Base-by-base conservation (phyloP, 2,888 invertebrate species). In the Gonocerus acuteangulatus region DNA sequence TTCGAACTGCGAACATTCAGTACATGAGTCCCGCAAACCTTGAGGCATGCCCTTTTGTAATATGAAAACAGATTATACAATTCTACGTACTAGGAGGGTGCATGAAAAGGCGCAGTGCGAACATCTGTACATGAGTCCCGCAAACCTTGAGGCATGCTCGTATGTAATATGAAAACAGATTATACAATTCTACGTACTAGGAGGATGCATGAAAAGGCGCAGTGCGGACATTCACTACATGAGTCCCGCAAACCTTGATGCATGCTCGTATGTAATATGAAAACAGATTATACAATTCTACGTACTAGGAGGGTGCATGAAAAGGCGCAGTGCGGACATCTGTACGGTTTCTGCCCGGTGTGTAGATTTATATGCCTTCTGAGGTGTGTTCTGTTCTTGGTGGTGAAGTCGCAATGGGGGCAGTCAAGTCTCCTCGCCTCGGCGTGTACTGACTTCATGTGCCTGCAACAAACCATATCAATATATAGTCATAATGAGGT, bases 291-390 rank as follows among this genome's bases (percentile, higher is more conserved):
- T n/a, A n/a, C n/a, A n/a, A n/a, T n/a, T n/a, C n/a, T 51, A 70
- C 79, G 80, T 74, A 89, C 88, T 78, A 88, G 78, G 70, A 85
- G 85, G 66, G 86, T 89, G 73, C 88, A 88, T 3, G 82, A 82
- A 69, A 86, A 87, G 22, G 77, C 70, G 72, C 95, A 95, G 72
- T 91, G 84, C 0, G 88, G 88, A 74, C 95, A 95, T 57, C 79
- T 79, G 74, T 87, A 93, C 0, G 94, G 92, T 72, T 89, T 91
- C 32, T 83, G 79, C 2, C 89, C 89, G 2, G 84, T 85, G 73
- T 94, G 93, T 21, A 86, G 80, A 2, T 86, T 79, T 72, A 85
- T 77, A 73, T 95, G 95, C 49, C 92, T 80, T 70, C 82, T 85
- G 69, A 95, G 74, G 72, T 89, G 87, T 22, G 83, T 81, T 6